Percentiles rank a stretch among this genome's conserved stretches.
phyloP scores from a whole-genome alignment of 2,797 vertebrate genomes.

The Petrocephalus schoutedeni region DNA sequence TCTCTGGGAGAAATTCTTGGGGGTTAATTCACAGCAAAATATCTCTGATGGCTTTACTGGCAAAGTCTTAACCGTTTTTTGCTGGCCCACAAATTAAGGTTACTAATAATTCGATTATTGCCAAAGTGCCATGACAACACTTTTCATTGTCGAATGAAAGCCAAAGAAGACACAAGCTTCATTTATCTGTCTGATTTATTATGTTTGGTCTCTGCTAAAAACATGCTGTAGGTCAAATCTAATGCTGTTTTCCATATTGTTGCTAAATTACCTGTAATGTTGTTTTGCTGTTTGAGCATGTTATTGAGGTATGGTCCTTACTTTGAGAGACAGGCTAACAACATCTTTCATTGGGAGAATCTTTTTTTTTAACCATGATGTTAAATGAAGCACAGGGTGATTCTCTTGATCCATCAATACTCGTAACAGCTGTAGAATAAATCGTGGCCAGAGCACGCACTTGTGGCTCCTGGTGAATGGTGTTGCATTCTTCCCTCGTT shows the following conservation, averaged over 20 bases:
- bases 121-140: constrained; percentile 56
- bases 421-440: not conserved
- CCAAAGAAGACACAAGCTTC: not conserved
- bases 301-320: not conserved
- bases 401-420: not conserved
- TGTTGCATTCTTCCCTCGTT: not conserved
- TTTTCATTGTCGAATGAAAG: not conserved
- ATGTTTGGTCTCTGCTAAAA: not conserved
- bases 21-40: constrained; percentile 44
- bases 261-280: not conserved
- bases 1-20: constrained; percentile 12
- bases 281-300: not conserved
- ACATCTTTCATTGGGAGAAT: not conserved
- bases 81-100: constrained; percentile 62
- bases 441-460: not conserved
- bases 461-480: not conserved
- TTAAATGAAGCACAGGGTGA: not conserved
- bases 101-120: constrained; percentile 66
- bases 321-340: not conserved
- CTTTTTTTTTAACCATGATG: not conserved
- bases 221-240: not conserved
- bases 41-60: constrained; percentile 58
- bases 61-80: constrained; percentile 54
- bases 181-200: not conserved
- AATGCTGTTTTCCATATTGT: not conserved